Evolutionary conservation across 2,113 vertebrate species (phyloP), one percentile per base, ranked within the genome.

Genomic region (Megaceryle torquata): DNA sequence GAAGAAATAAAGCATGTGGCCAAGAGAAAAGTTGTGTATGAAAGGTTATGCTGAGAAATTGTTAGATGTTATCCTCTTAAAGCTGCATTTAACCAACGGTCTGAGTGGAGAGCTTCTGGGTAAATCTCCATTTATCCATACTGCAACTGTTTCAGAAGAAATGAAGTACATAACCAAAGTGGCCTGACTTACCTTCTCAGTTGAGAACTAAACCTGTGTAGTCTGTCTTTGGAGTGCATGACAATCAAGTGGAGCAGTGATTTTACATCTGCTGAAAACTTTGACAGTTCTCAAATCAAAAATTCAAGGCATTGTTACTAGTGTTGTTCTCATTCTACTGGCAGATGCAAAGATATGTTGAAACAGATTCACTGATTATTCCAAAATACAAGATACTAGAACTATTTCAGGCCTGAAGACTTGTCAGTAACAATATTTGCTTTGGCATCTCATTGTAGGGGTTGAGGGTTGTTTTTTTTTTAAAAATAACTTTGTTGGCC

Each of bases 341-440:
- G 37, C 24, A 72, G 28, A 39, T 71, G 43, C 78, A 75, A 89
- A 75, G 22, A 31, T 71, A 0, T 63, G 16, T 56, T 61, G 37
- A 80, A 82, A 64, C 10, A 41, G 70, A 37, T 65, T 56, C 54
- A 21, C 28, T 63, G 31, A 65, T 76, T 50, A 35, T 51, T 70
- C 59, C 67, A 46, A 90, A 90, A 20, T 14, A 46, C 37, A 67
- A 64, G 15, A 51, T 74, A 86, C 41, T 43, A 75, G 64, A 75
- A 54, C 35, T 56, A 56, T 68, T 86, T 86, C 39, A 63, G 46
- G 25, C 46, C 59, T 26, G 6, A 94, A 92, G 54, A 90, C 25
- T 92, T 65, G 48, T 76, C 78, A 83, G 44, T 26, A 75, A 50
- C 59, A 82, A 29, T 88, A 75, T 75, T 91, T 75, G n/a, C 22